Percentiles rank a stretch among this genome's conserved stretches.
phyloP scores from a whole-genome alignment of 2,797 vertebrate species.

The Sebastes oblongus region DNA sequence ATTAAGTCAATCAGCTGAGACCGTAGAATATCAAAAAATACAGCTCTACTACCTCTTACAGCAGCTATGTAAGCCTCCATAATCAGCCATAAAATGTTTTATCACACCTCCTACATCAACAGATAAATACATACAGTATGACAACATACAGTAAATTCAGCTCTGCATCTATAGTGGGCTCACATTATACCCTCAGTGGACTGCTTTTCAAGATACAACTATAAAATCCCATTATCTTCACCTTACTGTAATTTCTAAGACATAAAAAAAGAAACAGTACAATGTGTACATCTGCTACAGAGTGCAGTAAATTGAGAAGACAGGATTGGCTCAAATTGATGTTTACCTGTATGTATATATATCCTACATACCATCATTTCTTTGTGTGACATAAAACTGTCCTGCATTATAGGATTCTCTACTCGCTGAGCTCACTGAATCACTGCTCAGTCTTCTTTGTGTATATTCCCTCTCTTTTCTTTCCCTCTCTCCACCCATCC shows the following conservation, averaged over 20 bases:
- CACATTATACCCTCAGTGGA: slow-evolving; percentile 16
- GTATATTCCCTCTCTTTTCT: background rate
- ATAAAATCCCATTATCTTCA: slow-evolving; percentile 28
- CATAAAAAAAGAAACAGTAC: background rate
- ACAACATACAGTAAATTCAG: slow-evolving; percentile 49
- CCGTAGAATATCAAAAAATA: slow-evolving; percentile 31
- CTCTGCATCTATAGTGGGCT: slow-evolving; percentile 19
- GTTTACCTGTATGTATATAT: slow-evolving; percentile 5
- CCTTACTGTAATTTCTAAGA: background rate
- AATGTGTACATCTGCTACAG: background rate
- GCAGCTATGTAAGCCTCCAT: slow-evolving; percentile 46
- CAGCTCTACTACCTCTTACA: slow-evolving; percentile 21
- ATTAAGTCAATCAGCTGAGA: slow-evolving; percentile 58
- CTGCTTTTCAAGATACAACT: slow-evolving; percentile 24
- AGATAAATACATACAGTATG: slow-evolving; percentile 43
- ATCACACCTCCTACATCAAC: slow-evolving; percentile 61
- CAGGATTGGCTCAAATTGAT: background rate
- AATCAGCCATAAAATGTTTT: slow-evolving; percentile 66
- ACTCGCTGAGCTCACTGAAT: slow-evolving; percentile 15
- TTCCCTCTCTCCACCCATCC: background rate
- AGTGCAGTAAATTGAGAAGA: background rate
- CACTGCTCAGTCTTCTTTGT: background rate
- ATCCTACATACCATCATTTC: slow-evolving; percentile 8
- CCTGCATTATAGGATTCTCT: background rate
- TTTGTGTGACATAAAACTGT: slow-evolving; percentile 15